phyloP scores from a whole-genome alignment of 1,140 invertebrate species.

The Dinothrombium tinctorium region DNA sequence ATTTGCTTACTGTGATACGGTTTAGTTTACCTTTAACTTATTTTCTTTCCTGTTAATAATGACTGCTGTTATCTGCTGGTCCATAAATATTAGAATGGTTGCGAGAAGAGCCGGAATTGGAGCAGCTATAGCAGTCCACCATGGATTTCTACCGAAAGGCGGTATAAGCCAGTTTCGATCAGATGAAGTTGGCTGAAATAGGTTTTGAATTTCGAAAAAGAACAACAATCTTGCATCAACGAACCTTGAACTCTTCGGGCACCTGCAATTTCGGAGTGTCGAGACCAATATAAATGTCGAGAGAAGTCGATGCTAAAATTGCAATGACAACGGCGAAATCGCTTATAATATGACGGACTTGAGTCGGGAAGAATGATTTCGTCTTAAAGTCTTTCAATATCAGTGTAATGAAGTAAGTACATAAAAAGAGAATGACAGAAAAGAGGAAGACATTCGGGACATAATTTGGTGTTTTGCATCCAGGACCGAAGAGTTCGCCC shows the following conservation, averaged over 20 bases:
- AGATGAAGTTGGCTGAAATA: background rate
- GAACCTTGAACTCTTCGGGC: slow-evolving; percentile 46
- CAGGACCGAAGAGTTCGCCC: slow-evolving; percentile 44
- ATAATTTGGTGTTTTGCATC: slow-evolving; percentile 39
- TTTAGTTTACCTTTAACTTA: slow-evolving; percentile 49
- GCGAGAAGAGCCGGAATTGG: slow-evolving; percentile 71
- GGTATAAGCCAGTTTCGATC: slow-evolving; percentile 69
- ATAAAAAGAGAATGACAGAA: slow-evolving; percentile 75
- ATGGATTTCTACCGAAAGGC: slow-evolving; percentile 51
- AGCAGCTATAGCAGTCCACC: slow-evolving; percentile 57
- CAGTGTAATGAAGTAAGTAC: slow-evolving; percentile 73
- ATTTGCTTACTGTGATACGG: slow-evolving; percentile 9
- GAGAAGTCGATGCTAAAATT: slow-evolving; percentile 62
- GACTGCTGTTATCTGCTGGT: slow-evolving; percentile 96
- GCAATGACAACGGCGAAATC: slow-evolving; percentile 96
- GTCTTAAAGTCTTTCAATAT: slow-evolving; percentile 80
- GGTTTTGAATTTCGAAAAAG: slow-evolving; percentile 1
- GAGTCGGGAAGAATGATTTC: slow-evolving; percentile 83
- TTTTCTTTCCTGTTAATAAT: slow-evolving; percentile 97
- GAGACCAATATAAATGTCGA: slow-evolving; percentile 61
- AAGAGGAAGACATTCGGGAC: slow-evolving; percentile 86
- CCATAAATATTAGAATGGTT: slow-evolving; percentile 97
- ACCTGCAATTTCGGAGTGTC: slow-evolving; percentile 85
- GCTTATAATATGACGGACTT: slow-evolving; percentile 69
- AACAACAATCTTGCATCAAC: background rate